Percentiles rank a stretch among this genome's conserved stretches.
Evolutionary conservation across 2,888 invertebrate genomes (phyloP).

Genomic region (Lampropteryx suffumata): DNA sequence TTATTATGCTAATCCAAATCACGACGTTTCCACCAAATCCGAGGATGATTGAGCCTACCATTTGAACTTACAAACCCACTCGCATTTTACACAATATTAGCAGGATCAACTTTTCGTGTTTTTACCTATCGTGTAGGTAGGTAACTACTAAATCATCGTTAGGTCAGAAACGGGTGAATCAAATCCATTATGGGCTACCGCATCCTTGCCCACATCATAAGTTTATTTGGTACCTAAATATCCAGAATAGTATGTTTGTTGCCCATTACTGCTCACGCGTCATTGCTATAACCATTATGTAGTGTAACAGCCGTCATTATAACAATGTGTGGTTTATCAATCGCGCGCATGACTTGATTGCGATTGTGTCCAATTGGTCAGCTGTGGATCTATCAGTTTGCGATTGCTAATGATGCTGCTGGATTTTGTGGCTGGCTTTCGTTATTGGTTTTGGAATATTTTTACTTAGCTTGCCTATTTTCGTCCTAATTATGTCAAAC

Average conservation of each 20-base stretch:
- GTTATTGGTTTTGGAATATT: not conserved
- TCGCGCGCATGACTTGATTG: constrained; percentile 17
- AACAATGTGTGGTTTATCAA: constrained; percentile 24
- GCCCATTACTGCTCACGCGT: constrained; percentile 13
- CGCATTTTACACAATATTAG: too few relatives aligned
- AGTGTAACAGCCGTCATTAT: constrained; percentile 18
- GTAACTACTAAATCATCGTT: too few relatives aligned
- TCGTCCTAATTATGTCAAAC: too few relatives aligned
- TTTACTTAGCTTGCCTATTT: not conserved
- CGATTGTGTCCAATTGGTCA: constrained; percentile 11
- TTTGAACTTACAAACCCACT: too few relatives aligned
- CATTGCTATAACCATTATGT: constrained; percentile 5
- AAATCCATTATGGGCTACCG: too few relatives aligned
- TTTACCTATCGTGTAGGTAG: too few relatives aligned
- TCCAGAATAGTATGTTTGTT: not conserved
- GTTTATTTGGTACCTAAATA: constrained; percentile 28
- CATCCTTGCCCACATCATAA: too few relatives aligned
- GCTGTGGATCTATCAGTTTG: not conserved
- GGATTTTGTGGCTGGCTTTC: not conserved
- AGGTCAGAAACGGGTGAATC: too few relatives aligned
- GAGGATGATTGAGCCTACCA: too few relatives aligned
- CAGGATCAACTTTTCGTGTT: too few relatives aligned
- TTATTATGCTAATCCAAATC: too few relatives aligned
- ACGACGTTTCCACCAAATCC: too few relatives aligned
- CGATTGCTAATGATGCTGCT: constrained; percentile 10